Conservation (phyloP, 2,888 invertebrate genomes). For the Melolontha melolontha region DNA sequence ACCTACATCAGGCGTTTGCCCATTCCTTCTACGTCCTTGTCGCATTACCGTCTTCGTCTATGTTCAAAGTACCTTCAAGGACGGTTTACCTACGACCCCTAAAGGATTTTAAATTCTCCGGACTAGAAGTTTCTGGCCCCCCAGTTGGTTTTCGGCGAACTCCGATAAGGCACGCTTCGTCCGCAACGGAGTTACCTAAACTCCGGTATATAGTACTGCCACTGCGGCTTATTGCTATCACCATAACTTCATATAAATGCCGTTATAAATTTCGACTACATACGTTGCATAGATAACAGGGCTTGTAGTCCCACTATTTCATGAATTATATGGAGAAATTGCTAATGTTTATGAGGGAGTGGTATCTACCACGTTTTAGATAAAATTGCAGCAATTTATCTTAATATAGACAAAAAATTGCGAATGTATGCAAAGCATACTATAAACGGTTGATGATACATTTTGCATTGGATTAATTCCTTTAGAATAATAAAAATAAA, state of each 20-base stretch:
- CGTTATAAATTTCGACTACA: conserved; percentile 33
- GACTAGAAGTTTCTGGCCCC: conserved; percentile 26
- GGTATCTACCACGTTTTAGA: conserved; percentile 12
- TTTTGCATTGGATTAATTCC: too few relatives aligned
- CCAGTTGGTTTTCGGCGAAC: conserved; percentile 33
- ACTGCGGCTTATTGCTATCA: conserved; percentile 36
- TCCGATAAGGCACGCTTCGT: conserved; percentile 52
- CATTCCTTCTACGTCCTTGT: conserved; percentile 11
- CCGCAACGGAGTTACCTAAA: conserved; percentile 33
- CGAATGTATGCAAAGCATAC: too few relatives aligned
- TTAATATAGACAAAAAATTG: conserved; percentile 5
- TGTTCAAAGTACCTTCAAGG: conserved; percentile 16
- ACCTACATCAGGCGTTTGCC: background rate
- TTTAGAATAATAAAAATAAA: too few relatives aligned
- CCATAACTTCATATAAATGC: conserved; percentile 38
- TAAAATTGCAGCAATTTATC: conserved; percentile 16
- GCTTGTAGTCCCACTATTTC: conserved; percentile 13
- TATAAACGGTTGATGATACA: too few relatives aligned
- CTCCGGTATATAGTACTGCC: conserved; percentile 19
- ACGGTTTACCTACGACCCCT: conserved; percentile 38
- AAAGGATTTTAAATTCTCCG: conserved; percentile 41
- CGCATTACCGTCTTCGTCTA: conserved; percentile 16
- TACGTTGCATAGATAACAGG: conserved; percentile 34
- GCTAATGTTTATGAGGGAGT: conserved; percentile 21
- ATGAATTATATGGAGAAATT: conserved; percentile 11